These are phyloP conservation scores for Gymnocephalus cernua DNA, from an alignment of 2,113 vertebrate species.

Conservation along the genomic window DNA sequence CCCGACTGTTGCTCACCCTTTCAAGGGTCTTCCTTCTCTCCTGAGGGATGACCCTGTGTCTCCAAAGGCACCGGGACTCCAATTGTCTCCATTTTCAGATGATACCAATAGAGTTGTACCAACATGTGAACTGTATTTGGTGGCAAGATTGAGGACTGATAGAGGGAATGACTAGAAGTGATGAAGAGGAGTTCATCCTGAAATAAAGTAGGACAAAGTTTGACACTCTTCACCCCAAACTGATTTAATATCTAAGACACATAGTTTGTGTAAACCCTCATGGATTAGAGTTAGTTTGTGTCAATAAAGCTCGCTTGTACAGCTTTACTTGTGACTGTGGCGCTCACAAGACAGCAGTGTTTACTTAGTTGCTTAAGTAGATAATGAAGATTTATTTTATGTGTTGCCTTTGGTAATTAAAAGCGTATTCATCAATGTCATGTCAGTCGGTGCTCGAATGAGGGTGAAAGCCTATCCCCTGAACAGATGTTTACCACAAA, in stretches of 20 bases:
- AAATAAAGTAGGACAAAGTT: constrained; percentile 4
- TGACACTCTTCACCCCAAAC: neutral
- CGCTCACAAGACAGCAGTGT: constrained; percentile 48
- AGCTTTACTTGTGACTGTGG: constrained; percentile 36
- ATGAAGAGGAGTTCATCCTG: neutral
- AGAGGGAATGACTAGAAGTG: neutral
- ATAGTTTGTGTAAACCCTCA: constrained; percentile 16
- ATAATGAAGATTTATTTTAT: constrained; percentile 79
- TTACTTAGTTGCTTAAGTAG: constrained; percentile 63
- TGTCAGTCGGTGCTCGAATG: constrained; percentile 64
- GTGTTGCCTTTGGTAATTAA: constrained; percentile 82
- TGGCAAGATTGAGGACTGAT: constrained; percentile 3
- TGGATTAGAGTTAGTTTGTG: constrained; percentile 40
- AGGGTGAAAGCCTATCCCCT: constrained; percentile 82
- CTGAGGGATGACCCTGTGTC: constrained; percentile 47
- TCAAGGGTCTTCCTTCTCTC: constrained; percentile 68
- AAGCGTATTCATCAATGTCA: constrained; percentile 81
- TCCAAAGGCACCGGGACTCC: constrained; percentile 36
- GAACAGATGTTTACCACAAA: constrained; percentile 83
- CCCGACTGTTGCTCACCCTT: constrained; percentile 67
- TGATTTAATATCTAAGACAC: constrained; percentile 28
- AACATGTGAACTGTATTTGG: constrained; percentile 6
- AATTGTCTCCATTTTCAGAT: constrained; percentile 41
- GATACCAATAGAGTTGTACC: constrained; percentile 7
- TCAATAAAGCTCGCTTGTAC: constrained; percentile 38